A percentile compares a stretch with the other conserved stretches of the same genome.
phyloP scores from a whole-genome alignment of 2,113 vertebrate species.

The Montifringilla adamsi region DNA sequence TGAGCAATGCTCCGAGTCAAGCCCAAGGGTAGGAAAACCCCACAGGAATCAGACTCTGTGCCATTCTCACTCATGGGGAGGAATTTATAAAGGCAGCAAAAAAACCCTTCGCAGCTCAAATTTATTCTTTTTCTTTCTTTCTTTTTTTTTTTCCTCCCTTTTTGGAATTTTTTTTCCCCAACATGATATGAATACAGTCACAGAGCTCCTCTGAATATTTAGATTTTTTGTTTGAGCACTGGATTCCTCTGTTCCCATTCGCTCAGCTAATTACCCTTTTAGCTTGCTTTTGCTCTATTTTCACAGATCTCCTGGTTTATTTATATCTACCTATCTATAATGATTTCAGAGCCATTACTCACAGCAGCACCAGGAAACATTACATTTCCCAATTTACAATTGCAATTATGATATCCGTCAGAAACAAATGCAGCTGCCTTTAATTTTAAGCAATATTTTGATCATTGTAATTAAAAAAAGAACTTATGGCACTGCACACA shows the following conservation, averaged over 20 bases:
- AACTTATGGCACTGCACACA: conserved; percentile 62
- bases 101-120: background rate
- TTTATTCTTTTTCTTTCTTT: background rate
- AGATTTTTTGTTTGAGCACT: background rate
- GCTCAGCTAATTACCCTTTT: conserved; percentile 73
- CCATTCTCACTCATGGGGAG: accelerated
- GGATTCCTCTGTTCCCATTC: conserved; percentile 9
- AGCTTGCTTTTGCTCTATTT: conserved; percentile 65
- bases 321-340: conserved; percentile 73
- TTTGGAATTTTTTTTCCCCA: background rate
- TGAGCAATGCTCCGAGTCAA: background rate
- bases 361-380: conserved; percentile 69
- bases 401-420: conserved; percentile 75
- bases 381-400: conserved; percentile 77
- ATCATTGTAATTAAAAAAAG: conserved; percentile 80
- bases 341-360: conserved; percentile 69
- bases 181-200: background rate
- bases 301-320: conserved; percentile 71
- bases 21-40: background rate
- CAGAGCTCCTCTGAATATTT: background rate
- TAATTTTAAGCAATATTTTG: conserved; percentile 81
- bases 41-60: background rate
- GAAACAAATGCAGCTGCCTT: conserved; percentile 79
- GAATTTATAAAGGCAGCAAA: background rate
- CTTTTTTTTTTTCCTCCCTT: too few species aligned